These are phyloP conservation scores for Himantopus leucocephalus DNA, from an alignment of 2,113 vertebrate species.

Conservation along the genomic window DNA sequence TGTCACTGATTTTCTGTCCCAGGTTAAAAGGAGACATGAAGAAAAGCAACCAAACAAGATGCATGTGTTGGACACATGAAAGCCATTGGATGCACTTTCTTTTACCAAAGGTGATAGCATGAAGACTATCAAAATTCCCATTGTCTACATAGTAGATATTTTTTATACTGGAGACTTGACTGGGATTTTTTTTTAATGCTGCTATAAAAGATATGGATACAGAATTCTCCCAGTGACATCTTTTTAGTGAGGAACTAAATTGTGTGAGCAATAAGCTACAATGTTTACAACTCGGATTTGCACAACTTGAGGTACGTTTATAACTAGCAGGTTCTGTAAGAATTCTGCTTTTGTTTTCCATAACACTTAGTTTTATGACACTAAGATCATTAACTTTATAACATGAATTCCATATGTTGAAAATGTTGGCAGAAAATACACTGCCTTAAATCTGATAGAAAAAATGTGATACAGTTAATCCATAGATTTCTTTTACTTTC, in stretches of 20 bases:
- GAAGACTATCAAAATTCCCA: neutral
- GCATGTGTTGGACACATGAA: neutral
- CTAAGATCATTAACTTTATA: conserved; percentile 4
- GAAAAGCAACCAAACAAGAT: neutral
- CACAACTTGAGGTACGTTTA: neutral
- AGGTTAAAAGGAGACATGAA: neutral
- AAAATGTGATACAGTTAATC: conserved; percentile 14
- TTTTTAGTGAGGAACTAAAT: neutral
- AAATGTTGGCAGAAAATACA: conserved; percentile 27
- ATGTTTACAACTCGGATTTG: neutral
- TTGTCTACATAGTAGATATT: neutral
- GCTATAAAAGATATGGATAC: neutral
- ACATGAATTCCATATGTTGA: conserved; percentile 28
- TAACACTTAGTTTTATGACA: neutral
- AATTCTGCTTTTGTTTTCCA: conserved; percentile 29
- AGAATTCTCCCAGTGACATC: neutral
- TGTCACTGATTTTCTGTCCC: neutral
- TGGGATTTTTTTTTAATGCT: neutral
- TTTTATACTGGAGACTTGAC: neutral
- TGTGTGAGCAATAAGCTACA: neutral
- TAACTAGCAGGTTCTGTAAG: neutral
- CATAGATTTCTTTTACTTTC: conserved; percentile 12
- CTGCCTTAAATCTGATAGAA: neutral
- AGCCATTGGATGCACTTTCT: neutral
- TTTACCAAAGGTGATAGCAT: neutral